Evolutionary conservation across 2,888 invertebrate species (phyloP).

Genomic region (Cinara cedri): DNA sequence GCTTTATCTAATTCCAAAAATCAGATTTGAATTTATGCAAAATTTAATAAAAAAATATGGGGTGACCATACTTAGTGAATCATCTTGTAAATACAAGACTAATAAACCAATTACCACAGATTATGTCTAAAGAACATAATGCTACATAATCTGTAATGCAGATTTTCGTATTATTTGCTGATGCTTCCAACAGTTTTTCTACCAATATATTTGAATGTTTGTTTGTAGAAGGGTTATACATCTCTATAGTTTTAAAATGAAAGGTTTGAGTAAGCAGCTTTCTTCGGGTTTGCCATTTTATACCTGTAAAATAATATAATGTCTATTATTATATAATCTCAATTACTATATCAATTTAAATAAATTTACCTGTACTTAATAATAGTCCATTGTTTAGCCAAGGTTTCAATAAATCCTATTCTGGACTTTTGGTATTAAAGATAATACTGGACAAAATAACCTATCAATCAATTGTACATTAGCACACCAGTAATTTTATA

Average conservation of each 20-base stretch:
- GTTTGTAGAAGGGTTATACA: background rate
- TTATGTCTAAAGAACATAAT: slow-evolving; percentile 1
- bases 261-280: background rate
- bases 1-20: too few species aligned
- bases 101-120: background rate
- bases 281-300: slow-evolving; percentile 1
- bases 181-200: background rate
- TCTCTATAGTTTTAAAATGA: slow-evolving; percentile 1
- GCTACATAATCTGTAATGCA: background rate
- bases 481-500: too few species aligned
- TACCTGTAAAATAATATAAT: background rate
- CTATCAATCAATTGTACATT: slow-evolving; percentile 6
- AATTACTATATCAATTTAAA: background rate
- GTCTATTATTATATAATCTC: too few species aligned
- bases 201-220: background rate
- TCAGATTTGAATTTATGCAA: too few species aligned
- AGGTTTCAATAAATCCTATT: slow-evolving; percentile 48
- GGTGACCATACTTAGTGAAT: too few species aligned
- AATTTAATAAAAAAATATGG: too few species aligned
- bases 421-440: slow-evolving; percentile 57
- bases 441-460: slow-evolving; percentile 54
- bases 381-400: slow-evolving; percentile 58
- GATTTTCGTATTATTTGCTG: background rate
- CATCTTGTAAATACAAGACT: too few species aligned
- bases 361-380: slow-evolving; percentile 57